Base-by-base conservation (phyloP, 1,140 invertebrate species). In the Proales similis region DNA sequence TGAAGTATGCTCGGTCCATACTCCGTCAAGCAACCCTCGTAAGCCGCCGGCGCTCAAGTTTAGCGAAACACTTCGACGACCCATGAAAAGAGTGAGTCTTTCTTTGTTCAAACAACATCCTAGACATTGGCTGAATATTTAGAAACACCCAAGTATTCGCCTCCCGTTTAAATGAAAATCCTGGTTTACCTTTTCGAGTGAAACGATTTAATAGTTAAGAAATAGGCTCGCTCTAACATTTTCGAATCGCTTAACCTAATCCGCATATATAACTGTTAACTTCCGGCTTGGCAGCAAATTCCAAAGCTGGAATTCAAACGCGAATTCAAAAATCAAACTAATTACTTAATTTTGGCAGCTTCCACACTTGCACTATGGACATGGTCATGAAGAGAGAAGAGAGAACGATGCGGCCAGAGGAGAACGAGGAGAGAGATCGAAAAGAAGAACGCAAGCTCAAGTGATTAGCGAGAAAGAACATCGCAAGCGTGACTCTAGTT, bases 1-100 rank as follows among this genome's bases (percentile, higher is more conserved):
- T 67, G 96, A 97, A 74, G 94, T 93, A 72, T 98, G 93, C 78
- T 93, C 94, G 12, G 93, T 98, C 48, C 93, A 98, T 74, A 98
- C 94, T 38, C 94, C 94, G 17, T 94, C 90, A 45, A 91, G 86
- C 48, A 95, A 96, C 81, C 92, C 92, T 7, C 17, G 57, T 26
- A 71, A 72, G 20, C 68, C 70, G 29, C 69, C 70, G 26, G 72
- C 71, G 3, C 65, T 70, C 4, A 70, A 70, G 63, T 67, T 75
- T 11, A 69, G 64, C 1, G 67, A 70, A 19, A 70, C 66, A 67
- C 66, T 29, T 49, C 53, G 68, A 39, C 64, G 65, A 14, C 64
- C 57, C 9, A 57, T 57, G 3, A 57, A 57, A 57, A 19, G 36
- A 20, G 51, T 57, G 29, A 42, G 14, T 42, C 19, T n/a, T n/a